Evolutionary conservation across 2,113 vertebrate species (phyloP), one percentile per base, ranked within the genome.

Genomic region (Casuarius casuarius): DNA sequence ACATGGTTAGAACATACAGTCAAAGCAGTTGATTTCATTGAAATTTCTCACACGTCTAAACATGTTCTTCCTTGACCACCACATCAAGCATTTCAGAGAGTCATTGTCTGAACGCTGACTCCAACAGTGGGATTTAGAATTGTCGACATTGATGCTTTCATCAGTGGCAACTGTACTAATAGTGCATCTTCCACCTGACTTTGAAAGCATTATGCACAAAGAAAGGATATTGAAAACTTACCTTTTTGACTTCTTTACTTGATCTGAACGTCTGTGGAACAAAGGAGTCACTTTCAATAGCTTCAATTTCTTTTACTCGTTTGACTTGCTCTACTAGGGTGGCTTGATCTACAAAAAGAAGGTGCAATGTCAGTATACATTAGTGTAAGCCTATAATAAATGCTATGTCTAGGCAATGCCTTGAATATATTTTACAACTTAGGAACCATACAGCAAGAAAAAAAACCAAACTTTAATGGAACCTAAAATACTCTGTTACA

Each of bases 281-380:
- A 98, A 99, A 99, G 97, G 98, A 99, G 98, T 99, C 99, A 84
- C 98, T 99, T 96, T 99, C 99, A 97, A 99, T 99, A 96, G 99
- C 99, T 97, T 99, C 99, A 80, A 99, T 99, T 92, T 99, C 99
- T 98, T 99, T 99, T 85, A 99, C 99, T 97, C 99, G 97, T 98
- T 98, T 99, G 96, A 99, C 99, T 95, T 99, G 99, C 94, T 99
- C 99, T 54, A 98, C 97, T 12, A 99, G 98, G 95, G 99, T 98
- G 96, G 98, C 92, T 89, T 99, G 99, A 92, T 99, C 99, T 99
- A 92, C 96, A 96, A 84, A 85, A 89, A 88, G 59, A 94, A 58
- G 51, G 79, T 46, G 85, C 16, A 66, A 79, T 38, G 80, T 92
- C 63, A 90, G 92, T 59, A n/a, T 65, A 54, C 91, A 80, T 95